Evolutionary conservation across 2,113 vertebrate species (phyloP).

Genomic region (Lophochroa leadbeateri): DNA sequence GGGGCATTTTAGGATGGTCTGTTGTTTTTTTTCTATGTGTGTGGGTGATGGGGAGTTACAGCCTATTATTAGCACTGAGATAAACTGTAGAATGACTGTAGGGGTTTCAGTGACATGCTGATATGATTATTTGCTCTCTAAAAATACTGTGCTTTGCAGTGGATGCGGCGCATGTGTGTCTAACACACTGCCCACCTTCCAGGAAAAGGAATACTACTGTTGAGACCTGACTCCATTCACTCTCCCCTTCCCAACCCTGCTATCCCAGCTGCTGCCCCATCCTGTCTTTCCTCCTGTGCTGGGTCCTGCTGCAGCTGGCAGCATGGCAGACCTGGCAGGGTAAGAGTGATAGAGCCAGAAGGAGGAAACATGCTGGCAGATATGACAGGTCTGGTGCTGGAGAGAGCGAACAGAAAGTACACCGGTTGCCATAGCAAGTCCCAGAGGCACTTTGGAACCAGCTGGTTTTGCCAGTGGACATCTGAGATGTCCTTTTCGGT

Average conservation of each 20-base stretch:
- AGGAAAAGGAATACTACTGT: not conserved
- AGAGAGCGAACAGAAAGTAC: not conserved
- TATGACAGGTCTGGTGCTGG: not conserved
- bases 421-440: not conserved
- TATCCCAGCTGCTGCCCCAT: not conserved
- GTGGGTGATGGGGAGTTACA: not conserved
- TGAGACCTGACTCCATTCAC: not conserved
- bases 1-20: not conserved
- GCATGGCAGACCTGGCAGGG: not conserved
- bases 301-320: not conserved
- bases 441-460: not conserved
- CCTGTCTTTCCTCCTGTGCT: not conserved
- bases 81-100: not conserved
- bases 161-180: not conserved
- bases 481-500: not conserved
- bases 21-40: not conserved
- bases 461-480: not conserved
- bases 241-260: not conserved
- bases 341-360: not conserved
- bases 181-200: not conserved
- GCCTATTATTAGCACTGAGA: not conserved
- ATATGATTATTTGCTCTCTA: not conserved
- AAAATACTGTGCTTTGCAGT: not conserved
- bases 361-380: not conserved
- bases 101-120: not conserved